Conservation (phyloP, 64 coral and sea anemone species). For the Porites lutea region DNA sequence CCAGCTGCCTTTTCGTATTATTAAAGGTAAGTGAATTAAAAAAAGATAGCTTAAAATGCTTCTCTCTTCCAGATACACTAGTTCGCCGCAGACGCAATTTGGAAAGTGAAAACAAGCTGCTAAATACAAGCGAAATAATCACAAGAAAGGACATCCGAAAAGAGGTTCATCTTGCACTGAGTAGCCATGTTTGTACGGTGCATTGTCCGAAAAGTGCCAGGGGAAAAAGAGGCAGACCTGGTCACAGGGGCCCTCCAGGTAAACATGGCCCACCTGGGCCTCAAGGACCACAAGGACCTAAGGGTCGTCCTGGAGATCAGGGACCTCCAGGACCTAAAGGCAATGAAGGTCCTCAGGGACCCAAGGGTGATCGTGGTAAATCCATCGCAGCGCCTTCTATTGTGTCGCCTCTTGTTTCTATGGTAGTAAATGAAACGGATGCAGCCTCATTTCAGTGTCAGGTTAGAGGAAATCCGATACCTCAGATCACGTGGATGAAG, state of each 20-base stretch:
- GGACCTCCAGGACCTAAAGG: constrained; percentile 32
- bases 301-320: not conserved
- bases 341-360: constrained; percentile 32
- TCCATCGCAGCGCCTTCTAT: constrained; percentile 34
- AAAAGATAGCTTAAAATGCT: not conserved
- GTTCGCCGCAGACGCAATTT: not conserved
- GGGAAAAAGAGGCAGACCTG: constrained; percentile 26
- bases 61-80: not conserved
- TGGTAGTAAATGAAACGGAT: constrained; percentile 36
- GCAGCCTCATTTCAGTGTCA: constrained; percentile 38
- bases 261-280: constrained; percentile 57
- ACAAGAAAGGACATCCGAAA: not conserved
- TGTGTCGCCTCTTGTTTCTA: not conserved
- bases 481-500: constrained; percentile 22
- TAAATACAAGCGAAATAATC: not conserved
- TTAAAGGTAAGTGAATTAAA: too few species aligned
- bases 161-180: constrained; percentile 26
- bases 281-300: not conserved
- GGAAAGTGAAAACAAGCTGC: not conserved
- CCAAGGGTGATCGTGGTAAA: constrained; percentile 49
- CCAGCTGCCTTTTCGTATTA: not conserved
- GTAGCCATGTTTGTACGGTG: constrained; percentile 15
- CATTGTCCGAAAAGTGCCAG: constrained; percentile 17
- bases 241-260: constrained; percentile 19
- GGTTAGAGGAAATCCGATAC: constrained; percentile 38